Base-by-base conservation (phyloP, 2,888 invertebrate species). In the Tortrix viridana region DNA sequence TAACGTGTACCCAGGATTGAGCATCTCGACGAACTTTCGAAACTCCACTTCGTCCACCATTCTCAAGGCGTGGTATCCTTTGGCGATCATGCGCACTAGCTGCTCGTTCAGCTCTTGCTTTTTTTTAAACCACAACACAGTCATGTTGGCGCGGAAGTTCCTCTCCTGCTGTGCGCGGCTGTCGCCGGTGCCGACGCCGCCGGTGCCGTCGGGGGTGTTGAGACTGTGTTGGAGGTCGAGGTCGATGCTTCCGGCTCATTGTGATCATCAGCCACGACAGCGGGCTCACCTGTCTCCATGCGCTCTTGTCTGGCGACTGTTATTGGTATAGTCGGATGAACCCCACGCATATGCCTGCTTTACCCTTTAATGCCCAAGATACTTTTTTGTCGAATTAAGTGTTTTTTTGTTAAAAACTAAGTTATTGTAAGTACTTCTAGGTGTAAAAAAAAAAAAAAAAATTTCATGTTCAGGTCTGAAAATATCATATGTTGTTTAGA, bases 41-140 rank as follows among this genome's bases (percentile, higher is more conserved):
- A 54, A 54, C 16, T 54, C 54, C 0, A 26, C 5, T 16, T 54
- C 54, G 16, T 54, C 54, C 1, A 54, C 54, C 18, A 54, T 54
- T 3, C 23, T 22, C 1, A 54, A 23, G 1, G 54, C 23, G 23
- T 54, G 54, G 43, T 54, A 54, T 9, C 54, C 43, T 18, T 26
- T 23, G 2, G 54, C 43, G 16, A 54, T 54, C 43, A 54, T 54
- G 5, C 18, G 23, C 2, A 54, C 54, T 12, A 54, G 23, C 2
- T 54, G 54, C 23, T 54, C 43, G 43, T 43, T 16, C 16, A 43
- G 43, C 16, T 43, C 16, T 16, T 16, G 43, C 43, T 4, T 43
- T 43, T 5, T 43, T 43, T 43, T 43, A 5, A 23, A 23, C n/a
- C n/a, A n/a, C n/a, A n/a, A n/a, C n/a, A n/a, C n/a, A n/a, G n/a